Conservation (phyloP, 2,797 vertebrate species). For the Paratrypauchen microcephalus region DNA sequence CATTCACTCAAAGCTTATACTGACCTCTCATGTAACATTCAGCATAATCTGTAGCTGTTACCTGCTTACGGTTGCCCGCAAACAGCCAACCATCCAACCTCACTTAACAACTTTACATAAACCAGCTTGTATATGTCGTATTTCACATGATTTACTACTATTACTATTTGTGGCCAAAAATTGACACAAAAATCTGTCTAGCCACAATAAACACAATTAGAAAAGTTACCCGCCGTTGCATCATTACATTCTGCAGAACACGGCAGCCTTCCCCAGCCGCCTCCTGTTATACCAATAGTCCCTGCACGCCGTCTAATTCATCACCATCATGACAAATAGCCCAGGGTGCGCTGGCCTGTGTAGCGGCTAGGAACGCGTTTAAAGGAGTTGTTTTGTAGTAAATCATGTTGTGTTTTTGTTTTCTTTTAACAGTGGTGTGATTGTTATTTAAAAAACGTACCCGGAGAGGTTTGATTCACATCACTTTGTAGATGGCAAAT, state of each 20-base stretch:
- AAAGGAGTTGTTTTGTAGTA: not conserved
- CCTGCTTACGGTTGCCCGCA: no score
- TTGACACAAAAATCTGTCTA: not conserved
- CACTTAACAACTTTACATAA: not conserved
- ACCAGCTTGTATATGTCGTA: not conserved
- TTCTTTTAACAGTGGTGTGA: not conserved
- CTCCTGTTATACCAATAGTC: slow-evolving; percentile 3
- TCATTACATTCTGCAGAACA: not conserved
- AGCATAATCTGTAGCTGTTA: no score
- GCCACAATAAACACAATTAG: slow-evolving; percentile 2
- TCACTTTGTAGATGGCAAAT: not conserved
- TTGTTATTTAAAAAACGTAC: not conserved
- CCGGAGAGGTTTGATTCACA: not conserved
- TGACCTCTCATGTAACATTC: no score
- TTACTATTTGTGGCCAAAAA: not conserved
- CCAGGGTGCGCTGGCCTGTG: slow-evolving; percentile 45
- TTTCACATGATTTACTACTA: not conserved
- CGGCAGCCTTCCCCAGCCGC: not conserved
- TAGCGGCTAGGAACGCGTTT: not conserved
- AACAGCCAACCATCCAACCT: no score
- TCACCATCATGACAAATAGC: slow-evolving; percentile 78
- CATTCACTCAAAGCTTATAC: no score
- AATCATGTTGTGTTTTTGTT: not conserved
- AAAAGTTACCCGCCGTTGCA: not conserved
- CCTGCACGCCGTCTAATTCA: slow-evolving; percentile 69